Base-by-base conservation (phyloP, 2,113 vertebrate species). In the Danionella cerebrum region DNA sequence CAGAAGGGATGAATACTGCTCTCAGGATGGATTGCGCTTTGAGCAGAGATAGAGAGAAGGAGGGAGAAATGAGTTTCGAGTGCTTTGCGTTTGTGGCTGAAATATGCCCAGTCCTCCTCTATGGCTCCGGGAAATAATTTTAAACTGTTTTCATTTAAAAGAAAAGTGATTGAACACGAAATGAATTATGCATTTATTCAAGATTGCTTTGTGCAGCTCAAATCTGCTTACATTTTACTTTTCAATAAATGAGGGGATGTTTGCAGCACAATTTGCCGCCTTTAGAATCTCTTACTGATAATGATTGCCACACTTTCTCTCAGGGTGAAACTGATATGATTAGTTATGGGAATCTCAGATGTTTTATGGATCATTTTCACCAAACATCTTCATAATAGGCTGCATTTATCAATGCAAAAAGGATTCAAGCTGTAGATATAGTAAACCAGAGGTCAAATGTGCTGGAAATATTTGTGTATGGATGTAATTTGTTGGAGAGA, bases 221-320 rank as follows among this genome's bases (percentile, higher is more conserved):
- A 48, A 29, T 21, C 21, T 35, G 21, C 2, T 25, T 41, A 9
- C 38, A 60, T 18, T 16, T 38, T 13, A 48, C 19, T 2, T 25
- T 11, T 29, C 19, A 33, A 50, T 21, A 69, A 60, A 62, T 62
- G 18, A 60, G 24, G 9, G 27, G n/a, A 60, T 42, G 22, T 60
- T 44, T 44, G 38, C 11, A 2, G 39, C 14, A 1, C 16, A 29
- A 44, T 44, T 44, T 60, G 39, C 0, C 10, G 14, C 7, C 33
- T 11, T 11, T 19, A 35, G 13, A 48, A 36, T 41, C 29, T 19
- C 19, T 4, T 48, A 7, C 22, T 64, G n/a, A n/a, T n/a, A n/a
- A n/a, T 64, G 44, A 22, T 64, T 16, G 14, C 29, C 19, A 12
- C 29, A n/a, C 21, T 47, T 47, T 45, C 5, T 62, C 22, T 60